Base-by-base conservation (phyloP, 64 coral and sea anemone genomes). In the Dendrophyllia cribrosa region DNA sequence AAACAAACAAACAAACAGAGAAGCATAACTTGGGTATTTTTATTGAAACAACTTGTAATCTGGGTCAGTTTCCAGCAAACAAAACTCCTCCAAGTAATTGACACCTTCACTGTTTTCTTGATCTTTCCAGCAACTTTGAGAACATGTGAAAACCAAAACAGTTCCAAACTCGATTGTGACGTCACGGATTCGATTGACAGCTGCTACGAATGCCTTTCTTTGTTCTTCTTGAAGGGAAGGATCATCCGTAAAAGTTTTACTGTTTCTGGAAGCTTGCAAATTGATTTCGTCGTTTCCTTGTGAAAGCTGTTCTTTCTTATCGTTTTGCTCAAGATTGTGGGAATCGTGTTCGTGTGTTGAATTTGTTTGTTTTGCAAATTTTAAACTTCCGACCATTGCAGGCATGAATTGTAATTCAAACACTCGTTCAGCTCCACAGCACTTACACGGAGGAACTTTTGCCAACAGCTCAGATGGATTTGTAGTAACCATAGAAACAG, bases 381-480 rank as follows among this genome's bases (percentile, higher is more conserved):
- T 79, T 19, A 92, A 72, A 8, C 87, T 58, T 51, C 86, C 66
- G 65, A 96, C 66, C 58, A 96, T 82, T 2, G 91, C 91, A 1
- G 95, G 95, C 95, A 96, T 93, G 3, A 96, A 83, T 43, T 96
- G 95, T 9, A 93, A 11, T 66, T 96, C 95, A 74, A 88, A 96
- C 6, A 93, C 58, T 56, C 91, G 83, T n/a, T 61, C 43, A 22
- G 86, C 91, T 20, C 87, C 91, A 66, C 95, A 96, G 17, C 93
- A 55, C 3, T 80, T 13, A 44, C 95, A 96, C 6, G 22, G 65
- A 13, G 95, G 87, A 58, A 96, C 91, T 8, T 43, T 25, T 46
- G 52, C 14, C 19, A 63, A 59, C 8, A 93, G 19, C 20, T 86
- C 79, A 45, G 53, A 53, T 44, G 79, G 19, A 51, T 64, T 70